Conservation (phyloP, 2,113 vertebrate species). For the Ceyx margarethae region DNA sequence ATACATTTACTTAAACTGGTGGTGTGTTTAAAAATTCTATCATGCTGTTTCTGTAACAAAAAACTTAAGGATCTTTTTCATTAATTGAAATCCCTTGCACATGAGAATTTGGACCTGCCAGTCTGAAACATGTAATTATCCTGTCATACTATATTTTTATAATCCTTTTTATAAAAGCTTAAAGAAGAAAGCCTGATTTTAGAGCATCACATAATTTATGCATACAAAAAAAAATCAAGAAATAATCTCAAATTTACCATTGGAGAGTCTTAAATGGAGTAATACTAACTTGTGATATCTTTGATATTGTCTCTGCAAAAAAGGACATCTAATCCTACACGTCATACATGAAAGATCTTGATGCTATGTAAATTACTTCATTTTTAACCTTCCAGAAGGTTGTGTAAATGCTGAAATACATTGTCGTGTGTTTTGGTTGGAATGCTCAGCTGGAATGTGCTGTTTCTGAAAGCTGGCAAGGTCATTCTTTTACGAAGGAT, state of each 20-base stretch:
- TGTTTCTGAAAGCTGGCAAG: not conserved
- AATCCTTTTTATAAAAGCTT: not conserved
- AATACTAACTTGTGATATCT: not conserved
- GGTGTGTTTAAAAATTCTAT: not conserved
- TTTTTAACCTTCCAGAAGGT: not conserved
- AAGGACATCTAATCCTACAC: not conserved
- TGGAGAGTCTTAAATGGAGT: not conserved
- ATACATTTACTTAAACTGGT: not conserved
- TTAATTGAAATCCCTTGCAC: not conserved
- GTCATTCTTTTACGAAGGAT: slow-evolving; percentile 8
- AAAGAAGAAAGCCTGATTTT: not conserved
- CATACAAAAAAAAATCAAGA: not conserved
- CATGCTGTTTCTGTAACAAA: not conserved
- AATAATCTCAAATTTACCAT: not conserved
- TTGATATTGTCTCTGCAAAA: not conserved
- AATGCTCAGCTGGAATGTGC: slow-evolving; percentile 7
- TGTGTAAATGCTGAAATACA: not conserved
- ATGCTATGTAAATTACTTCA: not conserved
- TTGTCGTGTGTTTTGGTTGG: not conserved
- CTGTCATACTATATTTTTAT: not conserved
- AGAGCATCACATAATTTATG: not conserved
- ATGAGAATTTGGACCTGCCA: not conserved
- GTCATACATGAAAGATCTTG: not conserved
- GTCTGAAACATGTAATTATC: not conserved
- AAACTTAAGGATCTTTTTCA: not conserved